These are phyloP conservation scores for Hippasteria phrygiana DNA, from an alignment of 53 echinoderm and acorn worm species.

Conservation along the genomic window DNA sequence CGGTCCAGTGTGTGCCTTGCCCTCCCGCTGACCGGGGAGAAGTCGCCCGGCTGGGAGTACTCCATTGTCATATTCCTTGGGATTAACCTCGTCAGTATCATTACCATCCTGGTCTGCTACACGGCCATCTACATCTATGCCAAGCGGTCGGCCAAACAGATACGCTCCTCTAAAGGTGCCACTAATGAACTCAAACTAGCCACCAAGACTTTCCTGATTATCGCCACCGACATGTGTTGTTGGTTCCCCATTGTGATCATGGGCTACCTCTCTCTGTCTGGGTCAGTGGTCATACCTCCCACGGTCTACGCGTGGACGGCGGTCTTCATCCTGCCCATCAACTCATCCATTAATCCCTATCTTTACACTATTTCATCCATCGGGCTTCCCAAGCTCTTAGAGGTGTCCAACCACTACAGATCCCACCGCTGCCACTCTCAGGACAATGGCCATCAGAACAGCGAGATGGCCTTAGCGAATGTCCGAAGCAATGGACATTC, in stretches of 20 bases:
- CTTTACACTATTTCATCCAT: constrained; percentile 92
- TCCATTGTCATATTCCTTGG: constrained; percentile 81
- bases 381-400: constrained; percentile 35
- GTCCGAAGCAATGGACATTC: constrained; percentile 16
- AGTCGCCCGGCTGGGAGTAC: constrained; percentile 87
- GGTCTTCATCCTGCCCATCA: constrained; percentile 92
- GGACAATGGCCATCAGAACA: not conserved
- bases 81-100: constrained; percentile 77
- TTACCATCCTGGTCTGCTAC: constrained; percentile 84
- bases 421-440: constrained; percentile 33
- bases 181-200: constrained; percentile 78
- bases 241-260: constrained; percentile 95
- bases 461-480: constrained; percentile 4
- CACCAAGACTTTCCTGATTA: constrained; percentile 78
- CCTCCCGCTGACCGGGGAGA: constrained; percentile 74
- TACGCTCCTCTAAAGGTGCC: constrained; percentile 67
- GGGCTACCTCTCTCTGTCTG: constrained; percentile 74
- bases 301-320: constrained; percentile 90
- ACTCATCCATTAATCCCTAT: constrained; percentile 95
- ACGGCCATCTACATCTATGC: constrained; percentile 77
- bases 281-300: constrained; percentile 75
- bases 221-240: constrained; percentile 89
- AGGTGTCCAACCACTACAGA: constrained; percentile 43
- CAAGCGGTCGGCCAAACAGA: constrained; percentile 74
- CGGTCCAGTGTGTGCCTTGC: constrained; percentile 94